A percentile compares a stretch with the other conserved stretches of the same genome.
Conservation (phyloP, 2,113 vertebrate genomes). For the Dromiciops gliroides region DNA sequence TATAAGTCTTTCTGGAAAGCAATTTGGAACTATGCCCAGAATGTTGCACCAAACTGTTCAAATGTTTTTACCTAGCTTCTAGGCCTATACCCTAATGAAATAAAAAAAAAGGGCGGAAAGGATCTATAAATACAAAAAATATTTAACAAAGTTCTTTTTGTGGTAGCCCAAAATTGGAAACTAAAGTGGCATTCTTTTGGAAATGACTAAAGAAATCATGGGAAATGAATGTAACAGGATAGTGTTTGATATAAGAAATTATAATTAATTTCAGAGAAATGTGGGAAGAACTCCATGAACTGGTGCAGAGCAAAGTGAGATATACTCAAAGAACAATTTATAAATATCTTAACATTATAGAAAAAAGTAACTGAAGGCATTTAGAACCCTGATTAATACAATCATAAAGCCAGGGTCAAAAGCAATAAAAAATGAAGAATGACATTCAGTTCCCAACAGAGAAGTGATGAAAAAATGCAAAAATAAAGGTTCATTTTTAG, state of each 20-base stretch:
- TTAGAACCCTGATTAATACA: not conserved
- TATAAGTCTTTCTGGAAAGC: not conserved
- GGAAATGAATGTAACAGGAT: not conserved
- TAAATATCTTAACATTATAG: not conserved
- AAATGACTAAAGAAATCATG: not conserved
- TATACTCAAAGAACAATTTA: not conserved
- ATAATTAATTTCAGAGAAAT: not conserved
- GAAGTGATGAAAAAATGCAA: not conserved
- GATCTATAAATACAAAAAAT: not conserved
- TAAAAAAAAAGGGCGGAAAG: not conserved
- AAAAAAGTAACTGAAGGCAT: not conserved
- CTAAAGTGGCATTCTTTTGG: not conserved
- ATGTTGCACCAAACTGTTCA: not conserved
- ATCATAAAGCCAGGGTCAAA: not conserved
- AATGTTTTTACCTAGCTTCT: not conserved
- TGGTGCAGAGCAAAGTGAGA: not conserved
- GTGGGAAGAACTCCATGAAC: not conserved
- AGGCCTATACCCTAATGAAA: not conserved
- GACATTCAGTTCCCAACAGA: not conserved
- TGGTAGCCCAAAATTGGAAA: not conserved
- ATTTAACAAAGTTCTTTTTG: not conserved
- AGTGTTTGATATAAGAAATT: not conserved
- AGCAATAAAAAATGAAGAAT: not conserved
- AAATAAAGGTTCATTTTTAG: not conserved
- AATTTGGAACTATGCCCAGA: not conserved